Conservation (phyloP, 2,113 vertebrate species). For the Oceanites oceanicus region DNA sequence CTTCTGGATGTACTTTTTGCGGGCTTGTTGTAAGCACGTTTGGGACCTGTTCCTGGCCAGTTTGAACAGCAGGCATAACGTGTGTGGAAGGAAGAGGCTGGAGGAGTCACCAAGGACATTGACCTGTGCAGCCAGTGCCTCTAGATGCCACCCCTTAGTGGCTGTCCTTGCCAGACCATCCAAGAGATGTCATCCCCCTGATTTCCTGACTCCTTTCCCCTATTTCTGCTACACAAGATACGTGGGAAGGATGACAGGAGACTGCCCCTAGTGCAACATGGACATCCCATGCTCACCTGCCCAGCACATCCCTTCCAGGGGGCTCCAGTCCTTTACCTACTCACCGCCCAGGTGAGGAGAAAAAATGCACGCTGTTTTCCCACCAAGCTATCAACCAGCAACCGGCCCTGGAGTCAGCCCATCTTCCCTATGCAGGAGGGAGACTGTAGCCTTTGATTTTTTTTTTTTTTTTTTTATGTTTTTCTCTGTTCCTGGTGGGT, state of each 20-base stretch:
- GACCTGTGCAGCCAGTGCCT: neutral
- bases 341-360: neutral
- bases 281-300: neutral
- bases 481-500: neutral
- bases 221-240: neutral
- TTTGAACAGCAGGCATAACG: neutral
- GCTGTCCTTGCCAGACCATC: neutral
- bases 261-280: too few relatives aligned
- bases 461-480: neutral
- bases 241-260: accelerated
- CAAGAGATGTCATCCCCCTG: neutral
- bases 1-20: neutral
- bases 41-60: neutral
- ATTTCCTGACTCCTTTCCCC: neutral
- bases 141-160: neutral
- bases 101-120: neutral
- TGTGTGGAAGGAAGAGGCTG: too few relatives aligned
- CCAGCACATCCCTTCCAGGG: neutral
- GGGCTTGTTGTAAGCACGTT: neutral
- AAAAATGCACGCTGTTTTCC: neutral
- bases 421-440: neutral
- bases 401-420: neutral
- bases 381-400: neutral
- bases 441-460: neutral
- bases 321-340: neutral